Evolutionary conservation across 2,888 invertebrate species (phyloP).

Genomic region (Augiades crinisus): DNA sequence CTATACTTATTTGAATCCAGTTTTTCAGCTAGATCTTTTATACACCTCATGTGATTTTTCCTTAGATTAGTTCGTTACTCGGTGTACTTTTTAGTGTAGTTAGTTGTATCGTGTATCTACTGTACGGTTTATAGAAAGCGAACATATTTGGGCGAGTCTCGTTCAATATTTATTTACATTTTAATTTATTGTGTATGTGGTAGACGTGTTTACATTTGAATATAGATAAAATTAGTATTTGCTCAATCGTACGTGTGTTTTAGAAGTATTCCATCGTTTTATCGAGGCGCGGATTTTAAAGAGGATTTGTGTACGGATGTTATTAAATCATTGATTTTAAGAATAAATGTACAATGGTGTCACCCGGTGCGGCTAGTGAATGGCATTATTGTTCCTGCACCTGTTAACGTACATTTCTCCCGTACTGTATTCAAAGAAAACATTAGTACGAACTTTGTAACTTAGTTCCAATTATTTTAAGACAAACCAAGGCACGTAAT

Average conservation of each 20-base stretch:
- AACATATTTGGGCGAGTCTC: neutral
- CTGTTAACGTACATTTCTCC: too few species aligned
- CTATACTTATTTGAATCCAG: constrained; percentile 67
- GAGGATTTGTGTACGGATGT: neutral
- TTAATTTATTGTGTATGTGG: constrained; percentile 31
- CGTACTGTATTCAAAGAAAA: too few species aligned
- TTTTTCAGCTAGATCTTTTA: constrained; percentile 70
- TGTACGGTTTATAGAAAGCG: constrained; percentile 27
- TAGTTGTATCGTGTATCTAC: constrained; percentile 41
- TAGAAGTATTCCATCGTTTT: constrained; percentile 40
- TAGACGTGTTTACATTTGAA: constrained; percentile 3
- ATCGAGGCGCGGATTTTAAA: neutral
- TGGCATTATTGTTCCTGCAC: too few species aligned
- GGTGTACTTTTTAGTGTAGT: constrained; percentile 50
- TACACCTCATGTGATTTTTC: constrained; percentile 70
- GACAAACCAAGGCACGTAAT: too few species aligned
- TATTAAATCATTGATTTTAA: too few species aligned
- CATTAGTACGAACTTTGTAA: too few species aligned
- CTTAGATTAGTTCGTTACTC: constrained; percentile 58
- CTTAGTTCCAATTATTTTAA: too few species aligned
- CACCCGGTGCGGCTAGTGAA: too few species aligned
- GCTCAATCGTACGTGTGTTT: constrained; percentile 63
- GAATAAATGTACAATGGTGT: too few species aligned
- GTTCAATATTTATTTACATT: constrained; percentile 32
- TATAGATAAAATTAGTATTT: constrained; percentile 45